Conservation (phyloP, 2,888 invertebrate species). For the Andricus curvator region DNA sequence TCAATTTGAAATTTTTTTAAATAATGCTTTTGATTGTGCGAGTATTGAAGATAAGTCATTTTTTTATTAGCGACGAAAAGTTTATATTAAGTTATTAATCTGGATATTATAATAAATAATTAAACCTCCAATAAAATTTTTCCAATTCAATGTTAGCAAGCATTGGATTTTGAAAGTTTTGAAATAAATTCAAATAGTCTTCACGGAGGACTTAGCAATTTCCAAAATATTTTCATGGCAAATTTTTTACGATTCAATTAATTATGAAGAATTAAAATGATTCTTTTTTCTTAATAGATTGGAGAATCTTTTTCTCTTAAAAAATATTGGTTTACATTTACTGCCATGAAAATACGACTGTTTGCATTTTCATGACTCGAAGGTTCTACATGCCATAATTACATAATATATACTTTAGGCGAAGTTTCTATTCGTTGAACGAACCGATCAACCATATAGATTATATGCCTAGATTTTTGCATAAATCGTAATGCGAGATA, state of each 20-base stretch:
- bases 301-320: neutral
- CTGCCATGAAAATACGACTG: slow-evolving; percentile 32
- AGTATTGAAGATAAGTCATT: neutral
- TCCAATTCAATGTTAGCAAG: too few relatives aligned
- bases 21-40: slow-evolving; percentile 22
- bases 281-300: neutral
- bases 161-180: too few relatives aligned
- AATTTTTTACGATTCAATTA: neutral
- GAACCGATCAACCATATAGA: slow-evolving; percentile 24
- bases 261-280: neutral
- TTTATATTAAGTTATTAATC: neutral
- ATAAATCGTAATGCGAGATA: slow-evolving; percentile 17
- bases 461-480: slow-evolving; percentile 29
- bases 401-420: slow-evolving; percentile 5
- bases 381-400: slow-evolving; percentile 1
- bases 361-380: slow-evolving; percentile 30
- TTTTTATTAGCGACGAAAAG: neutral
- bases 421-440: slow-evolving; percentile 13
- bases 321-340: neutral
- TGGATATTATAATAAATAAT: neutral
- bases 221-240: neutral
- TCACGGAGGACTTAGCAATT: neutral
- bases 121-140: neutral
- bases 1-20: neutral
- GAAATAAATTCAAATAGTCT: too few relatives aligned